These are phyloP conservation scores for Polydrusus cervinus DNA, from an alignment of 2,888 invertebrate genomes.

Conservation along the genomic window DNA sequence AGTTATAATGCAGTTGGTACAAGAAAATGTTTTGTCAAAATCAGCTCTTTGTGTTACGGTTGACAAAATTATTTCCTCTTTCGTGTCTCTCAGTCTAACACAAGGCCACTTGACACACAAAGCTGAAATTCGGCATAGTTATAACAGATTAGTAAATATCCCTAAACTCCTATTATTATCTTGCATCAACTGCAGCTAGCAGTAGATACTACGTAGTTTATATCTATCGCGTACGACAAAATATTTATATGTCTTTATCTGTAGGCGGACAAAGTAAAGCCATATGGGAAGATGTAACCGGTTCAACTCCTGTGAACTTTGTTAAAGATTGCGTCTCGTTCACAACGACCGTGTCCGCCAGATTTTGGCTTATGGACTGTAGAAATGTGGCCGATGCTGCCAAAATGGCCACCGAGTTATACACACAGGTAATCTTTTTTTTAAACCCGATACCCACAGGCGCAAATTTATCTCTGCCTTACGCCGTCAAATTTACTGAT, in stretches of 20 bases:
- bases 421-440: constrained; percentile 79
- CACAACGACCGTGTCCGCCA: constrained; percentile 98
- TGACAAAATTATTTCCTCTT: no score
- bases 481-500: no score
- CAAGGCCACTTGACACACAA: no score
- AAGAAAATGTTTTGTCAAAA: not conserved
- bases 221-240: not conserved
- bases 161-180: no score
- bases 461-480: no score
- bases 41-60: no score
- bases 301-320: constrained; percentile 96
- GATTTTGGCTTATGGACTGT: constrained; percentile 99
- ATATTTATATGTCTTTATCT: constrained; percentile 15
- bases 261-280: constrained; percentile 94
- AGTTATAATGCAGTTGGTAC: not conserved
- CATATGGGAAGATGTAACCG: constrained; percentile 99
- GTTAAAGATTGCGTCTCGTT: constrained; percentile 98
- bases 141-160: no score
- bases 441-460: no score
- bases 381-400: constrained; percentile 95
- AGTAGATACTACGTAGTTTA: no score
- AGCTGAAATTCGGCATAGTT: no score
- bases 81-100: no score
- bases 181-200: no score
- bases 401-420: constrained; percentile 96